A percentile compares a stretch with the other conserved stretches of the same genome.
These are phyloP conservation scores for Leptinotarsa defecta DNA, from an alignment of 1,140 invertebrate genomes.

Conservation along the genomic window DNA sequence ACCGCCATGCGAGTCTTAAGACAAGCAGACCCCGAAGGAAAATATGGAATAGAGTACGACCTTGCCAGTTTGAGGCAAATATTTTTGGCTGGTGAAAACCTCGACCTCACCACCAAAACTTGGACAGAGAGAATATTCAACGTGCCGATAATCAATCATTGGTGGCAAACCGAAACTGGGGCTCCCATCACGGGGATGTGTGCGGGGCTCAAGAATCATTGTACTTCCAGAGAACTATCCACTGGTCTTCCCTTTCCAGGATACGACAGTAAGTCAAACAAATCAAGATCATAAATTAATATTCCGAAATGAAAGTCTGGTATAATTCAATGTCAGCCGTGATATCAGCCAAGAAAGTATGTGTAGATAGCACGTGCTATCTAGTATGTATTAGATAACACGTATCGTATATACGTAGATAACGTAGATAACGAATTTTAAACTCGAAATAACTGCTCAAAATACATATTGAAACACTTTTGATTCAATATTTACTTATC, in stretches of 20 bases:
- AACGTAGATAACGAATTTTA: too few relatives aligned
- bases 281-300: not conserved
- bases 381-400: too few relatives aligned
- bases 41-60: conserved; percentile 70
- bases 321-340: not conserved
- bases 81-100: conserved; percentile 92
- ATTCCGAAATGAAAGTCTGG: not conserved
- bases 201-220: conserved; percentile 71
- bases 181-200: conserved; percentile 86
- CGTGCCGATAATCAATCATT: conserved; percentile 88
- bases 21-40: conserved; percentile 72
- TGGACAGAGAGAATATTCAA: conserved; percentile 84
- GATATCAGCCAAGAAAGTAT: not conserved
- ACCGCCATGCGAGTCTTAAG: conserved; percentile 86
- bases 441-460: too few relatives aligned
- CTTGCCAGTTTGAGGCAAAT: conserved; percentile 75
- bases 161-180: conserved; percentile 96
- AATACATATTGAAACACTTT: too few relatives aligned
- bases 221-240: conserved; percentile 67
- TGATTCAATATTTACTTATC: too few relatives aligned
- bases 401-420: too few relatives aligned
- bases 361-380: not conserved
- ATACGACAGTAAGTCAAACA: conserved; percentile 71
- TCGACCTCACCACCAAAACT: conserved; percentile 85
- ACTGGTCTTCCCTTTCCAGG: conserved; percentile 81